Evolutionary conservation across 1,140 invertebrate genomes (phyloP).

Genomic region (Geopemphigus sp.): DNA sequence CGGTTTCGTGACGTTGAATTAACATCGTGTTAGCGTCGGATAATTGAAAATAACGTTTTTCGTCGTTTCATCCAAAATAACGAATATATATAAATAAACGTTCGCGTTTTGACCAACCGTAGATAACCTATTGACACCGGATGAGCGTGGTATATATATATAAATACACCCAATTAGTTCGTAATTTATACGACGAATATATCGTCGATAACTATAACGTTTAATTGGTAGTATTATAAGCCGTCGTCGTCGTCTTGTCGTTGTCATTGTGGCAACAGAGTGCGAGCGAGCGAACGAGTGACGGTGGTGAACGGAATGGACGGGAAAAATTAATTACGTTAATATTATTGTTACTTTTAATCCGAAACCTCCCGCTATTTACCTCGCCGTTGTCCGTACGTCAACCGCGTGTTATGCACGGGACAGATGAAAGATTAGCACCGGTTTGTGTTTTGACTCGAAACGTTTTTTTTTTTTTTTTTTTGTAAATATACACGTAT

Average conservation of each 20-base stretch:
- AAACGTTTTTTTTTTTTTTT: slow-evolving; percentile 27
- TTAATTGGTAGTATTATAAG: slow-evolving; percentile 17
- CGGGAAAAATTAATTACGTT: slow-evolving; percentile 43
- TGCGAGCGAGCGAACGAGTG: neutral
- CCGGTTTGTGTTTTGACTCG: slow-evolving; percentile 47
- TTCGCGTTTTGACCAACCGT: slow-evolving; percentile 25
- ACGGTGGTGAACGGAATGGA: neutral
- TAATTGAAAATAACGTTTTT: slow-evolving; percentile 43
- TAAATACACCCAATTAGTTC: slow-evolving; percentile 22
- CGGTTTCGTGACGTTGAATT: slow-evolving; percentile 40
- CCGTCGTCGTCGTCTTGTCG: neutral
- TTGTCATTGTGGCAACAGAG: neutral
- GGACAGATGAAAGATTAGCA: slow-evolving; percentile 46
- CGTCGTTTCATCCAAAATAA: slow-evolving; percentile 20
- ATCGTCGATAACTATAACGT: neutral
- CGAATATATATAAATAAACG: neutral
- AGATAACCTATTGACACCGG: slow-evolving; percentile 48
- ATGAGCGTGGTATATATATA: slow-evolving; percentile 9
- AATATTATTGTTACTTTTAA: slow-evolving; percentile 29
- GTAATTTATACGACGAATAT: slow-evolving; percentile 44
- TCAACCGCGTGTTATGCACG: slow-evolving; percentile 23
- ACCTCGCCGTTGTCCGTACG: neutral
- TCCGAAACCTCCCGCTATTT: neutral
- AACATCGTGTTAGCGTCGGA: slow-evolving; percentile 28
- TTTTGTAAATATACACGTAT: too few species aligned